These are phyloP conservation scores for Protodeltote pygarga DNA, from an alignment of 2,888 invertebrate species.

Conservation along the genomic window DNA sequence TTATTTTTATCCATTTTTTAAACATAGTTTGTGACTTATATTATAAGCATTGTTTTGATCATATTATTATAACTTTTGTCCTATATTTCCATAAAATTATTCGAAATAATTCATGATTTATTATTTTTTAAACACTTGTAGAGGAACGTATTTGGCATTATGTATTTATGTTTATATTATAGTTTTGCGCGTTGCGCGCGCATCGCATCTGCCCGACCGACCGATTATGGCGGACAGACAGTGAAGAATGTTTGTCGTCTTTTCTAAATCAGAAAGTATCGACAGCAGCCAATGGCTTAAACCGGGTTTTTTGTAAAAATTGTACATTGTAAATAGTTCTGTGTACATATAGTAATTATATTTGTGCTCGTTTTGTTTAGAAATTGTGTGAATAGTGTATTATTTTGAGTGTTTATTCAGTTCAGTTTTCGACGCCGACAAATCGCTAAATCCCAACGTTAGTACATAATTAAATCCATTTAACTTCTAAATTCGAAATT, in stretches of 20 bases:
- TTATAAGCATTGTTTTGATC: not conserved
- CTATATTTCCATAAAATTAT: not conserved
- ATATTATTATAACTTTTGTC: not conserved
- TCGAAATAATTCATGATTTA: not conserved
- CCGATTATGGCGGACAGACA: conserved; percentile 86
- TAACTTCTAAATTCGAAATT: conserved; percentile 62
- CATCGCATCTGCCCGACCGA: conserved; percentile 84
- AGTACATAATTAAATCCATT: conserved; percentile 77
- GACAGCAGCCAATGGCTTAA: conserved; percentile 90
- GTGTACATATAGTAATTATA: conserved; percentile 92
- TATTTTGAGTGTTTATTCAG: conserved; percentile 87
- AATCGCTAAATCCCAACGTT: conserved; percentile 75
- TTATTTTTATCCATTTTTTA: too few relatives aligned
- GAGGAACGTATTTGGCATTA: conserved; percentile 46
- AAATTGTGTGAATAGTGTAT: conserved; percentile 88
- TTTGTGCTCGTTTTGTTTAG: conserved; percentile 88
- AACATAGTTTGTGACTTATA: too few relatives aligned
- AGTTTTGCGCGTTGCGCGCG: conserved; percentile 86
- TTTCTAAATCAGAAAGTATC: conserved; percentile 88
- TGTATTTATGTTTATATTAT: conserved; percentile 82
- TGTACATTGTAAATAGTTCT: conserved; percentile 91
- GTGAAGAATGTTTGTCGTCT: conserved; percentile 85
- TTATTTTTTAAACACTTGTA: conserved; percentile 23
- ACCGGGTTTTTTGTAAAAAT: conserved; percentile 88
- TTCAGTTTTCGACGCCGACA: conserved; percentile 89